Base-by-base conservation (phyloP, 2,888 invertebrate genomes). In the Drosophila eohydei region DNA sequence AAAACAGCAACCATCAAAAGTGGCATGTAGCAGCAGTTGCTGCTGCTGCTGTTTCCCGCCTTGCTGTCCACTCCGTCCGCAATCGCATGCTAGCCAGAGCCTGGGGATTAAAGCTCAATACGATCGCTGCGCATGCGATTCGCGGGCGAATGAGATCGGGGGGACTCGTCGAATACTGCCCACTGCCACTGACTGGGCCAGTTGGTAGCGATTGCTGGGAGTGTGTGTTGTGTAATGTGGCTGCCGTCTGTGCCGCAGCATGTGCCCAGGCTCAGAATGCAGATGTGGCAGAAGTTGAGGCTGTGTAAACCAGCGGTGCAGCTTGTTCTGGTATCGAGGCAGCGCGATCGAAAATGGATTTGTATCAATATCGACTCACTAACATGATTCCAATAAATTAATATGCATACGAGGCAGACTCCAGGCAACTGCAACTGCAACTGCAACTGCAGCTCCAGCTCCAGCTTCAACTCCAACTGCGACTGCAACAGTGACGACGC, bases 351-450 rank as follows among this genome's bases (percentile, higher is more conserved):
- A 92, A 91, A 92, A 92, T 91, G 91, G 92, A 92, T 92, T 92
- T 92, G 92, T 92, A 92, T 92, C 92, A 92, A 92, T 92, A 92
- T 92, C 92, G 91, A 91, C 92, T 91, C 91, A 86, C 85, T 89
- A 92, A 92, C 92, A 92, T 92, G 92, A 92, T 90, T 92, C 90
- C 92, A 92, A 92, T 92, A 92, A 92, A 92, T 92, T 92, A 91
- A 92, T 92, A 92, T 91, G 88, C 90, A 87, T 87, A 90, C 90
- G 79, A 88, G 83, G 73, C 76, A 71, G 74, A 62, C 65, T 60
- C 28, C 52, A 68, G 59, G 70, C 55, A 41, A 38, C 67, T 21
- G 4, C n/a, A 5, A 44, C 30, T 30, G 4, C 30, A 30, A 7
- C 30, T 2, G 30, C 30, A 61, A 34, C 28, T 28, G 5, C 62